Evolutionary conservation across 2,888 invertebrate genomes (phyloP).

Genomic region (Volucella zonaria): DNA sequence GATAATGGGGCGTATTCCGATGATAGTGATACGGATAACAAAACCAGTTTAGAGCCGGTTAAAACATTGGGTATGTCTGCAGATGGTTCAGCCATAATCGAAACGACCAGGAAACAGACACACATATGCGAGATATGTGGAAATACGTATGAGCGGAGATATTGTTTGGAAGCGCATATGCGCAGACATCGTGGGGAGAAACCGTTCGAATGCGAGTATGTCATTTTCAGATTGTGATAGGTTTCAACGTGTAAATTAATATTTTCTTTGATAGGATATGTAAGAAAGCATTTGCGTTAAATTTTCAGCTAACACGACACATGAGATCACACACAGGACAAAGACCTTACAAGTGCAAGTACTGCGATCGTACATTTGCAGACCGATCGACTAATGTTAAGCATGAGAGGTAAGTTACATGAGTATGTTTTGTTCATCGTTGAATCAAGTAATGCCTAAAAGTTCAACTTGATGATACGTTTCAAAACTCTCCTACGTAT

Average conservation of each 20-base stretch:
- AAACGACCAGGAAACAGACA: slow-evolving; percentile 74
- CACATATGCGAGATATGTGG: slow-evolving; percentile 81
- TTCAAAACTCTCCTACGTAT: no score
- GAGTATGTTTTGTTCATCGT: no score
- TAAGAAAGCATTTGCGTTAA: slow-evolving; percentile 80
- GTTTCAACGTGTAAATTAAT: not conserved
- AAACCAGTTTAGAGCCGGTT: slow-evolving; percentile 40
- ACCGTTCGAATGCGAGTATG: slow-evolving; percentile 81
- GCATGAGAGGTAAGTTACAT: slow-evolving; percentile 79
- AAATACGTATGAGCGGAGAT: slow-evolving; percentile 80
- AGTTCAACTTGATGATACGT: no score
- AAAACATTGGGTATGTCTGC: slow-evolving; percentile 76
- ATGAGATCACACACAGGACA: slow-evolving; percentile 81
- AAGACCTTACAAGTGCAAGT: slow-evolving; percentile 80
- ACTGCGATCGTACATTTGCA: slow-evolving; percentile 80
- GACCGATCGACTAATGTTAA: slow-evolving; percentile 82
- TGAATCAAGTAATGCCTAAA: no score
- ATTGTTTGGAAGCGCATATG: slow-evolving; percentile 81
- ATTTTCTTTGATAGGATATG: slow-evolving; percentile 78
- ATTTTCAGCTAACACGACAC: slow-evolving; percentile 81
- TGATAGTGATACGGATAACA: slow-evolving; percentile 58
- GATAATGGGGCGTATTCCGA: slow-evolving; percentile 65
- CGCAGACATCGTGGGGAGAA: slow-evolving; percentile 81
- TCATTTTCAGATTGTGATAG: slow-evolving; percentile 3
- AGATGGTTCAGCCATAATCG: slow-evolving; percentile 75